Base-by-base conservation (phyloP, 2,113 vertebrate genomes). In the Suricata suricatta region DNA sequence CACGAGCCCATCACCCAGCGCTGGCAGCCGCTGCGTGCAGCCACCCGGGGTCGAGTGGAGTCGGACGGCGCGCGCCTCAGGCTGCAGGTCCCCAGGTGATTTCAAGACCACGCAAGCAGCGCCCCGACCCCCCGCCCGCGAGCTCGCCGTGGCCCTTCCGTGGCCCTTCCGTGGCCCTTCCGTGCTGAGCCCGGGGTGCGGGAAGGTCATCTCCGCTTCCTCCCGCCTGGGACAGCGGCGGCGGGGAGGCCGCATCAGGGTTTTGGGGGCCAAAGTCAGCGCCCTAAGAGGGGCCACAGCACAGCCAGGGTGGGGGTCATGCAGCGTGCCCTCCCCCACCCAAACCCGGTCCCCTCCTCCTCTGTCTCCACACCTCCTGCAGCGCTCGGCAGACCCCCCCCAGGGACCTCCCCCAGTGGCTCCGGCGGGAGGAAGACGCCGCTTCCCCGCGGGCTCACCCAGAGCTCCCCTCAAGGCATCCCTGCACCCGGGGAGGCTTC, bases 1-100 rank as follows among this genome's bases (percentile, higher is more conserved):
- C 31, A 1, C 0, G 1, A 69, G 63, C 25, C 31, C 4, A 8
- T 0, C 5, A 1, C 19, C 0, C 1, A 1, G 14, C 0, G 19
- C n/a, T 3, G 1, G 8, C 2, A 2, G 6, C n/a, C 57, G 0
- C 33, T 17, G 35, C 41, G 35, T 15, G 23, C 17, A 13, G 76
- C 5, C 4, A 1, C 13, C 4, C 2, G 44, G 21, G 3, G 7
- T 47, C 29, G 2, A 2, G 1, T 11, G 25, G 25, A 27, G 8
- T 3, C 1, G 27, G 50, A 8, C 12, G 2, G 0, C 38, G 52
- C 0, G 2, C 16, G 50, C 17, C 60, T 82, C 50, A 29, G 33
- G 29, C 0, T 21, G 33, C 21, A 0, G 10, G 1, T 38, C 35
- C 68, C 35, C n/a, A 35, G 44, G 76, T 13, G 6, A 19, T 79